phyloP scores from a whole-genome alignment of 2,888 invertebrate genomes.

The Mythimna impura region DNA sequence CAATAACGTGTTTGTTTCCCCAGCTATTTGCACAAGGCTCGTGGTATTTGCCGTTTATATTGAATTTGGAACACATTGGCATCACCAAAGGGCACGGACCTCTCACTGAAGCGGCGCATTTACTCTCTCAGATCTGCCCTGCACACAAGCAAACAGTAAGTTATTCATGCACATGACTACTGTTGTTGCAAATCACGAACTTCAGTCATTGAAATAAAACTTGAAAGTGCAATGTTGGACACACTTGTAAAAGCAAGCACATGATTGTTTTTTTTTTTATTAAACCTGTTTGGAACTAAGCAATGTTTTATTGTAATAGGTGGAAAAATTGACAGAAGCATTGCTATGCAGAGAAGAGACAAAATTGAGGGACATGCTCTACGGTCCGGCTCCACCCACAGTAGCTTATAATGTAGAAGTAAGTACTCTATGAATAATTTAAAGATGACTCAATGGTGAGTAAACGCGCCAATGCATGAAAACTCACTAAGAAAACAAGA shows the following conservation, averaged over 20 bases:
- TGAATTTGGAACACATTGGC: slow-evolving; percentile 97
- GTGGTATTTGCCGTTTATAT: slow-evolving; percentile 94
- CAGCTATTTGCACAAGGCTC: slow-evolving; percentile 96
- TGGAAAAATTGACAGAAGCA: slow-evolving; percentile 86
- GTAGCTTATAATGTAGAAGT: slow-evolving; percentile 89
- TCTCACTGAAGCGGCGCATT: slow-evolving; percentile 95
- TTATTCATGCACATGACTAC: not conserved
- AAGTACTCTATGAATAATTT: slow-evolving; percentile 22
- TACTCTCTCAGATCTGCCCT: slow-evolving; percentile 95
- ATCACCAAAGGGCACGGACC: slow-evolving; percentile 94
- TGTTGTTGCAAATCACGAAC: not conserved
- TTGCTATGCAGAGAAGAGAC: slow-evolving; percentile 84
- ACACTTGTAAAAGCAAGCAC: not conserved
- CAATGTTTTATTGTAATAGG: slow-evolving; percentile 65
- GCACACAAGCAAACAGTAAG: slow-evolving; percentile 92
- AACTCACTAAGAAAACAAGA: not conserved
- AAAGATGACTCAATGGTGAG: not conserved
- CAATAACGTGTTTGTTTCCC: slow-evolving; percentile 52
- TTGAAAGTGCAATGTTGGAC: too few species aligned
- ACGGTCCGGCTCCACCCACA: slow-evolving; percentile 86
- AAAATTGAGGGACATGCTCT: slow-evolving; percentile 85
- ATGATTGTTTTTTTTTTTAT: too few species aligned
- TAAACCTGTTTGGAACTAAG: not conserved
- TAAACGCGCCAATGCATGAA: not conserved
- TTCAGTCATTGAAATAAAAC: too few species aligned